These are phyloP conservation scores for Rhagophthalmus giganteus DNA, from an alignment of 2,888 invertebrate genomes.

Conservation along the genomic window DNA sequence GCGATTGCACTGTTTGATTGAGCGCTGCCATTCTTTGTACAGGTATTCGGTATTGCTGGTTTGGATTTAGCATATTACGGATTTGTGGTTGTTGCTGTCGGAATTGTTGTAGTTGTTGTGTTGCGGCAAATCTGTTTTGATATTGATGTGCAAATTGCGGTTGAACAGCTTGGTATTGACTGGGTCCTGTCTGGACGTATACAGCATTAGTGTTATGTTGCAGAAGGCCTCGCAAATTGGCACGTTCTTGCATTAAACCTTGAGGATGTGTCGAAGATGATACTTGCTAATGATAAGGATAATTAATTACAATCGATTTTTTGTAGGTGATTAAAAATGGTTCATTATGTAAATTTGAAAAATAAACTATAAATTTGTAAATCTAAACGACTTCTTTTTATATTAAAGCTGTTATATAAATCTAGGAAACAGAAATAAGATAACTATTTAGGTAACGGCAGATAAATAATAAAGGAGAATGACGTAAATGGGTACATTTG, in stretches of 20 bases:
- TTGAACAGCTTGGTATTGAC: conserved; percentile 54
- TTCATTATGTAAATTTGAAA: too few relatives aligned
- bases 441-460: too few relatives aligned
- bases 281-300: conserved; percentile 49
- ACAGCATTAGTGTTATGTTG: conserved; percentile 51
- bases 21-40: conserved; percentile 8
- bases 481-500: too few relatives aligned
- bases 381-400: too few relatives aligned
- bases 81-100: conserved; percentile 20
- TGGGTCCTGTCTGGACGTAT: conserved; percentile 54
- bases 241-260: conserved; percentile 53
- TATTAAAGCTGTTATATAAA: too few relatives aligned
- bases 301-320: too few relatives aligned
- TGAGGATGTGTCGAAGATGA: conserved; percentile 66
- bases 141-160: conserved; percentile 53
- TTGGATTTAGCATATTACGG: conserved; percentile 21
- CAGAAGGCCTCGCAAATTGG: conserved; percentile 52
- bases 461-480: too few relatives aligned
- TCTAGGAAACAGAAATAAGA: too few relatives aligned
- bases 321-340: too few relatives aligned
- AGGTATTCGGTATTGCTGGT: conserved; percentile 24
- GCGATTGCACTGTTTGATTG: conserved; percentile 11
- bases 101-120: conserved; percentile 25
- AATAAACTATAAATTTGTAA: too few relatives aligned
- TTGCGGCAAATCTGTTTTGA: conserved; percentile 44